These are phyloP conservation scores for Xestoiulus laeticollis DNA, from an alignment of 2,888 invertebrate species.

Conservation along the genomic window DNA sequence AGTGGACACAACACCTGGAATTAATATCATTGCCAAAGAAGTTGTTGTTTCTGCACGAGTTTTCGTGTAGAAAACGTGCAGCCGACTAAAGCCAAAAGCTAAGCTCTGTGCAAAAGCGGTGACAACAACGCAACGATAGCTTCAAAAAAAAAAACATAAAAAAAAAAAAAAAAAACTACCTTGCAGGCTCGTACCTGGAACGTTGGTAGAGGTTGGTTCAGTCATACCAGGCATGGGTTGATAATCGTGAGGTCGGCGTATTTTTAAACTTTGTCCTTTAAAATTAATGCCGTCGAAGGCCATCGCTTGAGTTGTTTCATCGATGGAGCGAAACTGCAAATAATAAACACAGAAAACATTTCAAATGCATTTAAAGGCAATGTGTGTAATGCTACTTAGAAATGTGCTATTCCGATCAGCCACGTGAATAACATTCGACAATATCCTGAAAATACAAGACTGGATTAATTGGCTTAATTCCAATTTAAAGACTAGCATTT, in stretches of 20 bases:
- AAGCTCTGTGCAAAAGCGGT: background rate
- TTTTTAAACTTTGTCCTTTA: constrained; percentile 97
- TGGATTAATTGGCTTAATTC: no score
- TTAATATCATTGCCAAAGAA: background rate
- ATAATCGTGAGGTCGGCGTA: constrained; percentile 96
- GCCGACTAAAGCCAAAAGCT: background rate
- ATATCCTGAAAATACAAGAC: no score
- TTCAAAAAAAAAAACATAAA: no score
- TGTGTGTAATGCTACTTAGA: no score
- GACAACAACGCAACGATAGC: background rate
- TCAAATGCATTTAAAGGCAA: no score
- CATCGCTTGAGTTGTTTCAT: constrained; percentile 99
- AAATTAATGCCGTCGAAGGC: constrained; percentile 99
- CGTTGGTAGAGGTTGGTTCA: constrained; percentile 85
- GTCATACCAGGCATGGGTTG: constrained; percentile 97
- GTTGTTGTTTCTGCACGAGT: background rate
- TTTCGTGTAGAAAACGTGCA: background rate
- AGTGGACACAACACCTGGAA: background rate
- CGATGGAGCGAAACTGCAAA: constrained; percentile 84
- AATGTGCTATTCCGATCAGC: no score
- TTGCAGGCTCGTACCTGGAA: constrained; percentile 72
- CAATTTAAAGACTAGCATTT: no score
- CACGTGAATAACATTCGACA: no score
- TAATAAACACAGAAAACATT: no score
- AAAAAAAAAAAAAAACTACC: no score